A percentile compares a stretch with the other conserved stretches of the same genome.
phyloP scores from a whole-genome alignment of 2,888 invertebrate genomes.

The Ethmia dodecea region DNA sequence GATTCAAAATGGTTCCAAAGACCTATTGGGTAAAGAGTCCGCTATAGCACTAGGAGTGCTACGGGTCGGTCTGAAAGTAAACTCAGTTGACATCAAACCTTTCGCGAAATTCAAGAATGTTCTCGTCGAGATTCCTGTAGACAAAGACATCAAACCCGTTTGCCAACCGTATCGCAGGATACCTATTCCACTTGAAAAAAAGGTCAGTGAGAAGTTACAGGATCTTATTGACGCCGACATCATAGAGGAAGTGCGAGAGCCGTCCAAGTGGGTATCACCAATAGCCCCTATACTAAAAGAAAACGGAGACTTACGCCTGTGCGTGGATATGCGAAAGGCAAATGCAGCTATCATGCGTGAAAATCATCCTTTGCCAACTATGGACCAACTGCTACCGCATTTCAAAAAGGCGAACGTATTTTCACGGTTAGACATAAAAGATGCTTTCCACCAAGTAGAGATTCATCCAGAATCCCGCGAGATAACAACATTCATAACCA shows the following conservation, averaged over 20 bases:
- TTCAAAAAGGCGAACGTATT: constrained; percentile 1
- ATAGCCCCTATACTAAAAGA: constrained; percentile 2
- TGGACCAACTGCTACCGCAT: constrained; percentile 20
- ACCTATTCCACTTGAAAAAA: constrained; percentile 18
- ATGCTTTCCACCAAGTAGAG: background rate
- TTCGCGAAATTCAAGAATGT: constrained; percentile 25
- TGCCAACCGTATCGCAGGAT: constrained; percentile 17
- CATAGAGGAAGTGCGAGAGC: constrained; percentile 16
- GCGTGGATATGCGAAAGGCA: constrained; percentile 8
- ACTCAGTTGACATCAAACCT: constrained; percentile 3
- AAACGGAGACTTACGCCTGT: constrained; percentile 12
- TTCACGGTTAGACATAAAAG: background rate
- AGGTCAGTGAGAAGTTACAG: constrained; percentile 15
- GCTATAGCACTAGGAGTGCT: constrained; percentile 15
- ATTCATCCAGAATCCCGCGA: background rate
- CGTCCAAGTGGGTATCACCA: constrained; percentile 18
- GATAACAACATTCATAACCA: constrained; percentile 3
- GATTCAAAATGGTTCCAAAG: constrained; percentile 9
- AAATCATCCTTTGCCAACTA: constrained; percentile 23
- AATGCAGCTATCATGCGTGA: constrained; percentile 20
- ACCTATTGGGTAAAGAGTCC: constrained; percentile 8
- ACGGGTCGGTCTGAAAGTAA: constrained; percentile 8
- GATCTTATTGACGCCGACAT: constrained; percentile 16
- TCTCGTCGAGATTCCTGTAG: constrained; percentile 17
- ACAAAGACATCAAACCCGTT: constrained; percentile 14